A percentile compares a stretch with the other conserved stretches of the same genome.
Evolutionary conservation across 2,113 vertebrate species (phyloP).

Genomic region (Grantiella picta): DNA sequence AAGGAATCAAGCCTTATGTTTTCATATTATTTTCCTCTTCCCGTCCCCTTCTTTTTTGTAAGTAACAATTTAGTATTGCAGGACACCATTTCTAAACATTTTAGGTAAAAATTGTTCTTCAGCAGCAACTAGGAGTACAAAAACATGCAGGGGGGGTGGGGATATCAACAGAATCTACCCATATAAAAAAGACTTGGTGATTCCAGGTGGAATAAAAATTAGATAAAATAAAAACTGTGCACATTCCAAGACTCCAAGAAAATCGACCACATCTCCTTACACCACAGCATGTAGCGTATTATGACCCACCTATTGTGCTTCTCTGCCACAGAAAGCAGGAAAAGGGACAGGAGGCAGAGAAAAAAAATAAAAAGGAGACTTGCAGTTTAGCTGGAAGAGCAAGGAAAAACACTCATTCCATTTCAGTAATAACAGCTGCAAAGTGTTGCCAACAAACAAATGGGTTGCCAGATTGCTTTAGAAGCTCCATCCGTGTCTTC

Average conservation of each 20-base stretch:
- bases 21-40: neutral
- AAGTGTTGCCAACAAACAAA: neutral
- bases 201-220: neutral
- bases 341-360: rapidly evolving
- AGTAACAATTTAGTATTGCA: neutral
- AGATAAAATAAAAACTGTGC: neutral
- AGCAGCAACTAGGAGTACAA: neutral
- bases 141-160: rapidly evolving
- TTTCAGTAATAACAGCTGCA: neutral
- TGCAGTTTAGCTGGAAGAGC: neutral
- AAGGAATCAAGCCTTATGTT: neutral
- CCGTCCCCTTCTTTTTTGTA: neutral
- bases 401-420: neutral
- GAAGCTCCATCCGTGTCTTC: neutral
- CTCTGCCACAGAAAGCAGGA: neutral
- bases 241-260: neutral
- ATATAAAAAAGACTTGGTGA: neutral
- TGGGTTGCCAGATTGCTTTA: neutral
- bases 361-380: neutral
- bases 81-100: neutral
- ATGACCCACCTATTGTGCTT: neutral
- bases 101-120: neutral
- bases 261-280: neutral
- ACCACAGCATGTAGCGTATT: neutral
- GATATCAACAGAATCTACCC: neutral